These are phyloP conservation scores for Criorhina ranunculi DNA, from an alignment of 2,888 invertebrate species.

Conservation along the genomic window DNA sequence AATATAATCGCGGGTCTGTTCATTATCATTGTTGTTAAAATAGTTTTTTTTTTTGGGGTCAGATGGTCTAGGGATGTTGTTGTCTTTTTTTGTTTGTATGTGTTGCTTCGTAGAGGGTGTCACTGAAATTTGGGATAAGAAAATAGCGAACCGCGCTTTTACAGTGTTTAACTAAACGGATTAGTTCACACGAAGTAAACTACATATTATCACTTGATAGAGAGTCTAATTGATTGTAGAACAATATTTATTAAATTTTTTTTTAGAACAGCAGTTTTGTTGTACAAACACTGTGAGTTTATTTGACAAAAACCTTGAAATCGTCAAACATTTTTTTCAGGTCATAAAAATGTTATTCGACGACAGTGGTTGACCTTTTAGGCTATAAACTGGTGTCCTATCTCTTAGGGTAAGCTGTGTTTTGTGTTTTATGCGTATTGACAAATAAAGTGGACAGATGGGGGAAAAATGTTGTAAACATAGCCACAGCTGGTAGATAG, in stretches of 20 bases:
- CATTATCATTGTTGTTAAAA: slow-evolving; percentile 42
- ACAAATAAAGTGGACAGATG: not conserved
- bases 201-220: slow-evolving; percentile 11
- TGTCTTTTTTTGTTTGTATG: slow-evolving; percentile 31
- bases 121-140: slow-evolving; percentile 5
- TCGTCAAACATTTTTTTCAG: not conserved
- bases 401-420: not conserved
- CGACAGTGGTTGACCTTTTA: slow-evolving; percentile 1
- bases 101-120: slow-evolving; percentile 35
- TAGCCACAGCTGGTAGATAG: too few relatives aligned
- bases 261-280: not conserved
- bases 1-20: slow-evolving; percentile 36
- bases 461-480: not conserved
- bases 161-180: slow-evolving; percentile 3
- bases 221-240: slow-evolving; percentile 11
- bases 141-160: slow-evolving; percentile 5
- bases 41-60: slow-evolving; percentile 64
- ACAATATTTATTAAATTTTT: not conserved
- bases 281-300: too few relatives aligned
- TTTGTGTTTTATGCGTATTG: not conserved
- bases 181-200: slow-evolving; percentile 4
- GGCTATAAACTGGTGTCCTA: slow-evolving; percentile 1
- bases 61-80: slow-evolving; percentile 52
- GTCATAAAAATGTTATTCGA: not conserved
- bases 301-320: too few relatives aligned